Conservation (phyloP, 2,888 invertebrate genomes). For the Platycheirus rosarum region DNA sequence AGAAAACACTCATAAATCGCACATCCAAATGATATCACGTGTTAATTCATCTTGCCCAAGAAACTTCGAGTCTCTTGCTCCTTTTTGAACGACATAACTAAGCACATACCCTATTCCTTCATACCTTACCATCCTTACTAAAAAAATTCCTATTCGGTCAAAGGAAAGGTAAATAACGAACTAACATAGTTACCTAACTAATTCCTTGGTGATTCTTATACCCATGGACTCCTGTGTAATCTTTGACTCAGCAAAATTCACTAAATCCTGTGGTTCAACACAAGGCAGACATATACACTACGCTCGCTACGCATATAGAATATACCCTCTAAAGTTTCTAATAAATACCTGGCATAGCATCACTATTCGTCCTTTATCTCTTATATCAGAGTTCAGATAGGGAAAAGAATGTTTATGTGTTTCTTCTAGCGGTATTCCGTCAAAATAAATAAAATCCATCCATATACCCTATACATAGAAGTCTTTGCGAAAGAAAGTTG, state of each 20-base stretch:
- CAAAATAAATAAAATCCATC: conserved; percentile 46
- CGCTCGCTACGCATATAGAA: not conserved
- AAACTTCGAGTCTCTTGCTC: too few relatives aligned
- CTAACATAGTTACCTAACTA: too few relatives aligned
- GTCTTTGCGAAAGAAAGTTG: conserved; percentile 30
- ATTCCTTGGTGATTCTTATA: conserved; percentile 36
- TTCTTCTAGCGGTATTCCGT: conserved; percentile 18
- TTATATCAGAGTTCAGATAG: too few relatives aligned
- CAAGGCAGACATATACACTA: conserved; percentile 37
- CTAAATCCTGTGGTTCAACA: conserved; percentile 49
- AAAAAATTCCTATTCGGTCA: conserved; percentile 52
- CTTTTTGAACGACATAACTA: too few relatives aligned
- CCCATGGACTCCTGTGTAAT: conserved; percentile 34
- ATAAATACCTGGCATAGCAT: conserved; percentile 64
- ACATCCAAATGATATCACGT: too few relatives aligned
- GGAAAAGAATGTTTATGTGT: conserved; percentile 16
- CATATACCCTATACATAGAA: too few relatives aligned
- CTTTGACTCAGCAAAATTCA: conserved; percentile 28
- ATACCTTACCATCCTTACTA: too few relatives aligned
- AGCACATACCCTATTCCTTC: too few relatives aligned
- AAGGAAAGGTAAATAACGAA: conserved; percentile 34
- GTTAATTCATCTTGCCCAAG: too few relatives aligned
- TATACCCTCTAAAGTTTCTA: conserved; percentile 50
- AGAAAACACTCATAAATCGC: too few relatives aligned
- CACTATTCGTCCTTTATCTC: conserved; percentile 40